Evolutionary conservation across 37 sponge, comb jelly and placozoan species (phyloP).

Genomic region (Oopsacas minuta): DNA sequence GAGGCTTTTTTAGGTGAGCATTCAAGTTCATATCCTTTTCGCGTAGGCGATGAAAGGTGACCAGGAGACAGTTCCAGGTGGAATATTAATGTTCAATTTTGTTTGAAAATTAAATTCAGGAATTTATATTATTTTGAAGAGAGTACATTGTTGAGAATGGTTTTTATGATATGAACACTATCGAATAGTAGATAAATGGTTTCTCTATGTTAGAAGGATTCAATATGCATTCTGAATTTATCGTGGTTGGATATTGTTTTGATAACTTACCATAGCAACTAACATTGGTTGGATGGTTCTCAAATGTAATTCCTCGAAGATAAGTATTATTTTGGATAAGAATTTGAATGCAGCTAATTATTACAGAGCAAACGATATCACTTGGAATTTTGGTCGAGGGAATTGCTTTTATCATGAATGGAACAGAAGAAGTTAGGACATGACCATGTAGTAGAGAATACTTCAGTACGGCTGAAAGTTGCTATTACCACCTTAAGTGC

Average conservation of each 20-base stretch:
- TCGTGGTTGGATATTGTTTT: neutral
- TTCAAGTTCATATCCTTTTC: neutral
- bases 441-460: neutral
- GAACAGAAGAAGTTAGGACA: neutral
- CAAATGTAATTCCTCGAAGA: neutral
- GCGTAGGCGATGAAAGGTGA: neutral
- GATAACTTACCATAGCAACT: neutral
- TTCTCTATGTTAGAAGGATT: neutral
- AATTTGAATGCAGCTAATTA: neutral
- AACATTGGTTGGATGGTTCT: neutral
- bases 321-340: neutral
- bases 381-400: neutral
- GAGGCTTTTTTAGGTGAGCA: neutral
- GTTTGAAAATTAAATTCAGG: neutral
- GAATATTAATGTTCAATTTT: neutral
- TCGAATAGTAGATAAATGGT: neutral
- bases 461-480: neutral
- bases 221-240: neutral
- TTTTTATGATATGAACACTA: neutral
- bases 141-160: neutral
- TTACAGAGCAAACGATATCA: neutral
- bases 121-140: neutral
- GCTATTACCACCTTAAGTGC: neutral
- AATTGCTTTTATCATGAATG: neutral
- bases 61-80: neutral